phyloP scores from a whole-genome alignment of 2,888 invertebrate genomes.

The Smittia sp. region DNA sequence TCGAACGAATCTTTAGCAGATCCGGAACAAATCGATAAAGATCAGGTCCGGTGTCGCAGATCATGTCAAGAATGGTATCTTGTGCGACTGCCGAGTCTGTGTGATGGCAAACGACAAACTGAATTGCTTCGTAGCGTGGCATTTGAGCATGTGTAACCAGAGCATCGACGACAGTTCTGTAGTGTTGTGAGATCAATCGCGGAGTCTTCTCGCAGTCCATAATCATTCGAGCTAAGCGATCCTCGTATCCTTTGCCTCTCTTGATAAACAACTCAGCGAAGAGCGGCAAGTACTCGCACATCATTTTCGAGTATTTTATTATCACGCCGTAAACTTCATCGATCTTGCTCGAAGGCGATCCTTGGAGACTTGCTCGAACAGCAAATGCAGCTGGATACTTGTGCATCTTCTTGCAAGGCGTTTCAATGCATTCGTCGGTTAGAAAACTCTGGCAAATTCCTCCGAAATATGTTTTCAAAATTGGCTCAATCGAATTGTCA shows the following conservation, averaged over 20 bases:
- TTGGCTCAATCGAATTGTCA: neutral
- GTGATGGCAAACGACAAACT: constrained; percentile 8
- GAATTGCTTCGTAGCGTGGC: neutral
- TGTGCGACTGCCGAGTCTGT: neutral
- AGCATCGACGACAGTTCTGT: neutral
- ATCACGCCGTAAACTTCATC: neutral
- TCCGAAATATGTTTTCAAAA: neutral
- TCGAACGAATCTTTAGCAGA: neutral
- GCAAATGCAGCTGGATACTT: neutral
- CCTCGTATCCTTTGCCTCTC: neutral
- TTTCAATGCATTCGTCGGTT: neutral
- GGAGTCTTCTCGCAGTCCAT: constrained; percentile 9
- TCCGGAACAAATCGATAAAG: neutral
- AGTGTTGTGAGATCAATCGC: neutral
- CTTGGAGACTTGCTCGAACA: neutral
- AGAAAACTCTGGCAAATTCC: neutral
- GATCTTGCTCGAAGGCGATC: neutral
- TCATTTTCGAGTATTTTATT: neutral
- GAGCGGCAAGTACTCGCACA: neutral
- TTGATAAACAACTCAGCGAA: neutral
- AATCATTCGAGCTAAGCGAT: neutral
- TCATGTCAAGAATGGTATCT: neutral
- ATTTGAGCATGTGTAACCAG: neutral
- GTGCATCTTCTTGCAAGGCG: neutral
- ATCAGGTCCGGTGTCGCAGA: neutral